A percentile compares a stretch with the other conserved stretches of the same genome.
Evolutionary conservation across 2,888 invertebrate species (phyloP).

Genomic region (Thymelicus acteon): DNA sequence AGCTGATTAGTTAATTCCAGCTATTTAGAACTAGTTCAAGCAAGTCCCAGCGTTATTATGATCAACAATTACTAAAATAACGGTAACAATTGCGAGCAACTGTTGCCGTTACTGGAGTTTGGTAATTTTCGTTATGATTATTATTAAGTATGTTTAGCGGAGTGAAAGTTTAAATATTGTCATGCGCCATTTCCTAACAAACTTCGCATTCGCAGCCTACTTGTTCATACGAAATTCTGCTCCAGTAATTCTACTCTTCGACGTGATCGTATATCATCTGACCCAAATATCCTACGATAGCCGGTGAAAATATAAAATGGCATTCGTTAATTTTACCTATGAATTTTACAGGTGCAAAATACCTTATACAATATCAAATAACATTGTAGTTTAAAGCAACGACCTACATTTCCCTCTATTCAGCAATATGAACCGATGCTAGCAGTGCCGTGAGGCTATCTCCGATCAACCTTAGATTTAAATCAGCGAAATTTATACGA

Average conservation of each 20-base stretch:
- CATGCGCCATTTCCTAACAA: slow-evolving; percentile 70
- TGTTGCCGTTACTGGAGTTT: background rate
- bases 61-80: slow-evolving; percentile 18
- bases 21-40: slow-evolving; percentile 3
- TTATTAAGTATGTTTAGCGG: slow-evolving; percentile 43
- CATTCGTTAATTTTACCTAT: slow-evolving; percentile 49
- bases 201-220: slow-evolving; percentile 80
- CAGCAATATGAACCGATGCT: too few species aligned
- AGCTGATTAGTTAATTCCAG: slow-evolving; percentile 1
- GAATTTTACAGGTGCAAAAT: background rate
- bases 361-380: background rate
- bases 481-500: background rate
- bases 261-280: slow-evolving; percentile 77
- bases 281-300: slow-evolving; percentile 68
- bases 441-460: too few species aligned
- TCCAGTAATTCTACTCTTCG: slow-evolving; percentile 70
- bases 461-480: background rate
- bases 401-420: background rate
- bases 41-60: slow-evolving; percentile 5
- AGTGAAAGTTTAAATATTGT: slow-evolving; percentile 67
- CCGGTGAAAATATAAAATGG: slow-evolving; percentile 59
- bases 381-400: background rate
- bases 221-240: slow-evolving; percentile 73
- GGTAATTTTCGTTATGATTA: slow-evolving; percentile 15
- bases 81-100: slow-evolving; percentile 6